Percentiles rank a stretch among this genome's conserved stretches.
Evolutionary conservation across 2,888 invertebrate genomes (phyloP).

Genomic region (Cerastis leucographa): DNA sequence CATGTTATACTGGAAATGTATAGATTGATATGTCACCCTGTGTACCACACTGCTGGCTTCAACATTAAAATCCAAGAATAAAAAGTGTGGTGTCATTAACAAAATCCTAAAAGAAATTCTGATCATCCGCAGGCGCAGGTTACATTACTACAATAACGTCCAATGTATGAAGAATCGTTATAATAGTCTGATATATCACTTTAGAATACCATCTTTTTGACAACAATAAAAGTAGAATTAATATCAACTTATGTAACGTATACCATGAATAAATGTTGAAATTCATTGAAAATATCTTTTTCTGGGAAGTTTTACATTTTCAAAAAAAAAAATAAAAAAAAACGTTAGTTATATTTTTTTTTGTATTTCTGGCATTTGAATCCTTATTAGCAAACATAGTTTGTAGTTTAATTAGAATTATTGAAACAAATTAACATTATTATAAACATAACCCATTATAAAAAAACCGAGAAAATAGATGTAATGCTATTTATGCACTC

Average conservation of each 20-base stretch:
- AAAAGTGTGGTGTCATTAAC: neutral
- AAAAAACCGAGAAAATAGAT: neutral
- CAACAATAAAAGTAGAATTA: constrained; percentile 1
- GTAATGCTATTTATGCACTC: constrained; percentile 22
- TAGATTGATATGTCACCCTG: no score
- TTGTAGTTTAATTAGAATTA: constrained; percentile 29
- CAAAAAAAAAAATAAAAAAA: no score
- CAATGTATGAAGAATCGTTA: constrained; percentile 6
- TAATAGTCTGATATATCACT: constrained; percentile 9
- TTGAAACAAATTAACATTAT: constrained; percentile 32
- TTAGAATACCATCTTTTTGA: neutral
- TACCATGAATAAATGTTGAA: constrained; percentile 5
- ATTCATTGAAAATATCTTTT: constrained; percentile 7
- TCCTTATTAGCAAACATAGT: constrained; percentile 16
- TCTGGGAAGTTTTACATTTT: neutral
- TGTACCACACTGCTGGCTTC: no score
- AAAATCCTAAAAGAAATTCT: neutral
- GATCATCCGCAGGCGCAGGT: neutral
- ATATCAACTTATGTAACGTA: neutral
- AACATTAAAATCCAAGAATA: neutral
- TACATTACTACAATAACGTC: neutral
- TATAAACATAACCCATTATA: neutral
- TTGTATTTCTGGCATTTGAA: constrained; percentile 23
- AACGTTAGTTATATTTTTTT: neutral
- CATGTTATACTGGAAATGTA: no score